Base-by-base conservation (phyloP, 2,113 vertebrate genomes). In the Rhynchomys soricoides region DNA sequence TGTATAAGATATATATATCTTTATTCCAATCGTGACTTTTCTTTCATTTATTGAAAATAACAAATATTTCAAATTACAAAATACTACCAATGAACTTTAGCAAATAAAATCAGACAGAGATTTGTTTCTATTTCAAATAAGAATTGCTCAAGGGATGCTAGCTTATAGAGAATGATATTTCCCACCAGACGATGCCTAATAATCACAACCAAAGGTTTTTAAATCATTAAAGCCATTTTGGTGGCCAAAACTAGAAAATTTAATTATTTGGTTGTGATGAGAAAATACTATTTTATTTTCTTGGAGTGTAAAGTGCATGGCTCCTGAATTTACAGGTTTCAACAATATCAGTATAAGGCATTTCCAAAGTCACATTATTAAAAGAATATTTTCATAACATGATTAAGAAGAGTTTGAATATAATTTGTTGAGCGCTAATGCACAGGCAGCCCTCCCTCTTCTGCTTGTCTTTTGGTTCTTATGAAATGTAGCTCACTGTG, bases 121-220 rank as follows among this genome's bases (percentile, higher is more conserved):
- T 48, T 37, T 74, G 90, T 83, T 55, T 13, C 29, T 86, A n/a
- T 29, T 88, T 93, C 79, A 92, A 82, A 95, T 66, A 92, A 90
- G 24, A 92, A 75, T 64, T 74, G 52, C 29, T 40, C 40, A 66
- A 57, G 9, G 16, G 37, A 68, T 37, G 55, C 22, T 57, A 95
- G 19, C 34, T 59, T 78, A n/a, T 37, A 86, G 43, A 37, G 55
- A 90, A 92, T 91, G 86, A 2, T 48, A 21, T 70, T 96, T 96
- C 75, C 73, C 55, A 82, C 12, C 13, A 59, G 57, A 50, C 0
- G 21, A 64, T 8, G 31, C 87, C 31, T 83, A 78, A 89, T 37
- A 73, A 91, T 1, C 40, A 88, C 90, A 89, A 81, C 48, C 75
- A 15, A 91, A 55, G 6, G 10, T 50, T 89, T 31, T 59, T 34